Evolutionary conservation across 2,113 vertebrate genomes (phyloP).

Genomic region (Chaetorhynchus papuensis): DNA sequence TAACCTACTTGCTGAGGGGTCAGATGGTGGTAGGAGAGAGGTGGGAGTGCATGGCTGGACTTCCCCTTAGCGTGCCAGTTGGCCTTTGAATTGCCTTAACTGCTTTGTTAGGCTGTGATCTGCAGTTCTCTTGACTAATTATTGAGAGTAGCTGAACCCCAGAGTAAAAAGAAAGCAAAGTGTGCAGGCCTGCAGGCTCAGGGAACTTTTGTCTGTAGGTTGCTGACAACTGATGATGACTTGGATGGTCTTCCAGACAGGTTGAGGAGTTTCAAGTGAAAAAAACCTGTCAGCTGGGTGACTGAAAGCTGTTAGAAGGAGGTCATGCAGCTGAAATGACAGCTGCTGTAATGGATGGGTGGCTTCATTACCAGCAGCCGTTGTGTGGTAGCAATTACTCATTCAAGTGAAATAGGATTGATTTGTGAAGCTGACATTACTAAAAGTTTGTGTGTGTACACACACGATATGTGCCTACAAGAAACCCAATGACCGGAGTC

Average conservation of each 20-base stretch:
- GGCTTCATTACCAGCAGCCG: background rate
- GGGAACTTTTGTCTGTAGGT: background rate
- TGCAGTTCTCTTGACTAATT: conserved; percentile 4
- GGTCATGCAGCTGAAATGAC: background rate
- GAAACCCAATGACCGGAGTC: background rate
- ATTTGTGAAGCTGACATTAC: background rate
- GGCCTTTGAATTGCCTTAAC: background rate
- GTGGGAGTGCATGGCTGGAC: background rate
- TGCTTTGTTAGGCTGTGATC: background rate
- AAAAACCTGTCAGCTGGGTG: background rate
- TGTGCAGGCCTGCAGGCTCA: rapidly evolving
- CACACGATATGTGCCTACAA: background rate
- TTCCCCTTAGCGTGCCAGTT: background rate
- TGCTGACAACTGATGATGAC: background rate
- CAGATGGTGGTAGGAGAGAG: background rate
- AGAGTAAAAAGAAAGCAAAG: background rate
- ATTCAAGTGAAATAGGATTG: background rate
- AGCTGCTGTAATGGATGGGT: background rate
- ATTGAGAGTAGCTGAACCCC: background rate
- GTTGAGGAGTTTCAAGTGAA: background rate
- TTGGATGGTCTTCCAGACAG: background rate
- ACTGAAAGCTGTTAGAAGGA: background rate
- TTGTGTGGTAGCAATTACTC: background rate
- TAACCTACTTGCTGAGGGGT: conserved; percentile 13
- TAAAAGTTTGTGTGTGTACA: background rate